Evolutionary conservation across 2,113 vertebrate genomes (phyloP), one percentile per base, ranked within the genome.

Genomic region (Salminus brasiliensis): DNA sequence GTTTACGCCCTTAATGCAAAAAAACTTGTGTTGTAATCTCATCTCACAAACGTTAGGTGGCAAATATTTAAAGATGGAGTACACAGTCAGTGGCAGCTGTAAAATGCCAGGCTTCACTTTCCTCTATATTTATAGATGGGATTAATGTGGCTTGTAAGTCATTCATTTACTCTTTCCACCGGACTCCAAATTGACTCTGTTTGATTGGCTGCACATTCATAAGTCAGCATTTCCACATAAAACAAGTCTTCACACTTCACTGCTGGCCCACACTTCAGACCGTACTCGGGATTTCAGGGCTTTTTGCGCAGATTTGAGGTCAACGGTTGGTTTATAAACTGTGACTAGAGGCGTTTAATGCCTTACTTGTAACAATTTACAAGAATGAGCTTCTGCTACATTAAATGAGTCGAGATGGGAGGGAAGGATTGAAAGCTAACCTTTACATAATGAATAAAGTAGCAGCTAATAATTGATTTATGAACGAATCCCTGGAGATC

Each of bases 311-410:
- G 57, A 62, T 71, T 52, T 39, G 27, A 66, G 74, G 75, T 77
- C 78, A 80, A 59, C 45, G 65, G 78, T 80, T 25, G 43, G 78
- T 80, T 81, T 81, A 73, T 78, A 71, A 68, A 74, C 70, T 81
- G 75, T 32, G 66, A 52, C 53, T 73, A 45, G 39, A 53, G 68
- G 60, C 53, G 25, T 80, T 83, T 76, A 83, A 39, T 77, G 80
- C 72, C 39, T 82, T 55, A 76, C 77, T 83, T 68, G 76, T 55
- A 80, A 72, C 82, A 81, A 63, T 78, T 80, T 41, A 67, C 69
- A 74, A 81, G 78, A 63, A 7, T 53, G 60, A 65, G 59, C 55
- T 81, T 55, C 67, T 73, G 45, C 70, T 60, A 30, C 72, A 57
- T 81, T 71, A 79, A 81, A 75, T 49, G 52, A 30, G 62, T 74